Percentiles rank a stretch among this genome's conserved stretches.
Evolutionary conservation across 2,888 invertebrate species (phyloP).

Genomic region (Caenorhabditis sp.): DNA sequence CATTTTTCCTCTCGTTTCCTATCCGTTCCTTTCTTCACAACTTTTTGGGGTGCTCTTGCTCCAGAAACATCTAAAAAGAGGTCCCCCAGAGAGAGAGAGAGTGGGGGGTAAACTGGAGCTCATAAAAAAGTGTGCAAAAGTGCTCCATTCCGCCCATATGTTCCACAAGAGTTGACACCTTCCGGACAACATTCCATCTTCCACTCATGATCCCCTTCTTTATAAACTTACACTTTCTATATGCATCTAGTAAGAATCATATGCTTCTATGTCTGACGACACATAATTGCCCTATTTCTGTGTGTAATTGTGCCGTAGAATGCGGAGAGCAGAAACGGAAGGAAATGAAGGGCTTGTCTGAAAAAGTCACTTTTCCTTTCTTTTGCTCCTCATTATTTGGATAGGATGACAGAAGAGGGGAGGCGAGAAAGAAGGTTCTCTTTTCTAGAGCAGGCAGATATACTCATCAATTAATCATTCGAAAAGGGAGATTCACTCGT

Average conservation of each 20-base stretch:
- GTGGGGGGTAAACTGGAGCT: too few relatives aligned
- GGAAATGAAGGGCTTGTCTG: constrained; percentile 15
- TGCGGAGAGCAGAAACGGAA: too few relatives aligned
- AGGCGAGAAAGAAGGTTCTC: neutral
- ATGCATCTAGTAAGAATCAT: neutral
- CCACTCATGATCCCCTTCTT: constrained; percentile 6
- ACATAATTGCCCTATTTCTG: constrained; percentile 38
- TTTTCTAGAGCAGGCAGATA: constrained; percentile 21
- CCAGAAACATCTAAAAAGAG: constrained; percentile 8
- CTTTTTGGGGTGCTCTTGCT: neutral
- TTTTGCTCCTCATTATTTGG: constrained; percentile 47
- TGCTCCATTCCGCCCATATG: constrained; percentile 46
- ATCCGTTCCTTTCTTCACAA: neutral
- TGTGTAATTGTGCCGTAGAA: constrained; percentile 50
- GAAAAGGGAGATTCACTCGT: neutral
- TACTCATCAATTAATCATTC: constrained; percentile 62
- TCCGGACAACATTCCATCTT: constrained; percentile 25
- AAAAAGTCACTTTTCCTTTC: constrained; percentile 19
- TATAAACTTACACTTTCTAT: neutral
- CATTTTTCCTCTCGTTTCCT: constrained; percentile 23
- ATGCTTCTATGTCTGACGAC: neutral
- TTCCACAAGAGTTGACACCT: constrained; percentile 33
- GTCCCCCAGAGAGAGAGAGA: constrained; percentile 23
- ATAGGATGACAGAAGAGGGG: constrained; percentile 5
- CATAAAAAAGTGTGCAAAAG: constrained; percentile 30